A percentile compares a stretch with the other conserved stretches of the same genome.
Conservation (phyloP, 2,797 vertebrate species). For the Dicrostonyx torquatus region DNA sequence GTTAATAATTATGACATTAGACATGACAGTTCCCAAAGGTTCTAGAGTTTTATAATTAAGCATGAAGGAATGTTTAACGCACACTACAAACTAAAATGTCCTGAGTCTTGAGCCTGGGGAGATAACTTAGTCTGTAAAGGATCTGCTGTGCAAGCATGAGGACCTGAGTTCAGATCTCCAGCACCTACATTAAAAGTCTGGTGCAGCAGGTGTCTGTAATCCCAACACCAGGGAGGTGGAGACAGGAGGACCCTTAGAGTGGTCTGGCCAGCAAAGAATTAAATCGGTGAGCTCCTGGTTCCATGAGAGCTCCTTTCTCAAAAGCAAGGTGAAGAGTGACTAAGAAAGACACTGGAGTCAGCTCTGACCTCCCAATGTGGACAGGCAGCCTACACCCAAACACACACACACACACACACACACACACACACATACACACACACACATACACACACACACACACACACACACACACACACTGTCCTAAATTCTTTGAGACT, state of each 20-base stretch:
- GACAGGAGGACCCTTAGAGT: background rate
- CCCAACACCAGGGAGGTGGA: background rate
- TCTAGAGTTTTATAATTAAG: conserved; percentile 45
- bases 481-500: background rate
- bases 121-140: background rate
- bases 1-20: background rate
- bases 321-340: background rate
- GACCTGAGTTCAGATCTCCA: background rate
- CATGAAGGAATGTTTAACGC: background rate
- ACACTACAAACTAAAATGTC: background rate
- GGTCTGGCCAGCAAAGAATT: background rate
- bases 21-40: background rate
- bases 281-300: background rate
- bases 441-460: background rate
- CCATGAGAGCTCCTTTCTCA: background rate
- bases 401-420: background rate
- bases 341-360: background rate
- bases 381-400: background rate
- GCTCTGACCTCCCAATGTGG: background rate
- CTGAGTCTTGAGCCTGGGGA: background rate
- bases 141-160: background rate
- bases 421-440: background rate
- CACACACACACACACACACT: background rate
- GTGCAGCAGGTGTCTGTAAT: background rate
- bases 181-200: background rate